Conservation (phyloP, 2,113 vertebrate genomes). For the Gymnorhina tibicen region DNA sequence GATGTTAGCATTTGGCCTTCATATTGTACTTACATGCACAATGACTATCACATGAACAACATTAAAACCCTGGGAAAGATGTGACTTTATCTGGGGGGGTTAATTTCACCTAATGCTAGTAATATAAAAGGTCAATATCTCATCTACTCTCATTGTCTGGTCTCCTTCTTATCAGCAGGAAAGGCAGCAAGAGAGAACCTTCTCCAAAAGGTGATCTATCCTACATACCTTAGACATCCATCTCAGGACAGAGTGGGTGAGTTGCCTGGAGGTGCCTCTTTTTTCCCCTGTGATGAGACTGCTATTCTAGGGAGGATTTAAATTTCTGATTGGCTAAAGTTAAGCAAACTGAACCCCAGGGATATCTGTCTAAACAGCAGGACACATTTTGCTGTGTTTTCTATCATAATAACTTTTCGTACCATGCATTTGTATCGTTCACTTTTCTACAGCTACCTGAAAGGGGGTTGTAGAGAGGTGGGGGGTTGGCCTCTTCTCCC, state of each 20-base stretch:
- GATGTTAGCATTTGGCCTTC: not conserved
- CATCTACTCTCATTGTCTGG: not conserved
- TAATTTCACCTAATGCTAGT: not conserved
- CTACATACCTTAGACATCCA: not conserved
- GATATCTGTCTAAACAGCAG: not conserved
- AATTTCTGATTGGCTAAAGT: not conserved
- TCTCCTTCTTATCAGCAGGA: not conserved
- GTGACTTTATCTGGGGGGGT: not conserved
- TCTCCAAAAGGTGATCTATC: not conserved
- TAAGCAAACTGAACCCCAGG: not conserved
- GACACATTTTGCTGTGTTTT: not conserved
- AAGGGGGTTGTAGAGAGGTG: not conserved
- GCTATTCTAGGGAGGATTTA: not conserved
- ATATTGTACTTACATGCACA: not conserved
- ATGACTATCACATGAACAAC: not conserved
- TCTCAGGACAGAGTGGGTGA: not conserved
- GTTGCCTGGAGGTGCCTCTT: not conserved
- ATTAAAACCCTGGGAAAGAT: not conserved
- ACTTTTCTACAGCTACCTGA: not conserved
- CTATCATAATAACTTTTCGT: not conserved
- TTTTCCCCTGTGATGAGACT: not conserved
- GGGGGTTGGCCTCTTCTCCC: not conserved
- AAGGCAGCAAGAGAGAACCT: not conserved
- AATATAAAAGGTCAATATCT: not conserved
- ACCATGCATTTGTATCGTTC: not conserved